phyloP scores from a whole-genome alignment of 2,888 invertebrate genomes.

The Xanthorhoe designata region DNA sequence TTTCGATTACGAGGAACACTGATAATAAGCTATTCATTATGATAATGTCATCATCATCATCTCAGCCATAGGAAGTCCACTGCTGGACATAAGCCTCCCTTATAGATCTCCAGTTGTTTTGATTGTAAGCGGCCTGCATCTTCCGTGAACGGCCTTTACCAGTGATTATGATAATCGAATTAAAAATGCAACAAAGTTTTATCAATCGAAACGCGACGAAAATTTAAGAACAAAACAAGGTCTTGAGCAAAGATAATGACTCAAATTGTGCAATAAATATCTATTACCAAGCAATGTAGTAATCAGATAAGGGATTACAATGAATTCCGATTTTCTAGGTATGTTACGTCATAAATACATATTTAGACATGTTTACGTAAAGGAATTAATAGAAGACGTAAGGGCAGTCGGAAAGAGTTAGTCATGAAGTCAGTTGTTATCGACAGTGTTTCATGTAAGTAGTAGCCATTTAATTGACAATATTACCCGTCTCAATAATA shows the following conservation, averaged over 20 bases:
- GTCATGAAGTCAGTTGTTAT: constrained; percentile 27
- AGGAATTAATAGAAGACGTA: constrained; percentile 17
- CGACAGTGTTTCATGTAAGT: constrained; percentile 31
- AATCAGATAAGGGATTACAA: constrained; percentile 25
- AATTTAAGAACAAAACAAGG: constrained; percentile 1
- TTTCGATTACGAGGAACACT: background rate
- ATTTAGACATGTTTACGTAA: constrained; percentile 25
- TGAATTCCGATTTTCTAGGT: constrained; percentile 15
- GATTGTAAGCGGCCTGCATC: no score
- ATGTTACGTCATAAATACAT: constrained; percentile 6
- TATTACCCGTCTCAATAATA: no score
- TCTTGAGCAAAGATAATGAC: constrained; percentile 20
- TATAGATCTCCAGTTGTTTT: no score
- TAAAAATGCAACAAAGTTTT: background rate
- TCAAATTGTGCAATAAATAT: constrained; percentile 10
- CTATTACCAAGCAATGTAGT: constrained; percentile 2
- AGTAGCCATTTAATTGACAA: background rate
- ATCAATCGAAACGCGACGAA: background rate
- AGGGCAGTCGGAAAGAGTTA: background rate
- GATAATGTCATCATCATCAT: no score
- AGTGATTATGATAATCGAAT: background rate
- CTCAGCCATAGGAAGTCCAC: no score
- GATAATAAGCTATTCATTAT: background rate
- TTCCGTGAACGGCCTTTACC: no score
- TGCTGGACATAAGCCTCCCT: no score